Evolutionary conservation across 2,797 vertebrate species (phyloP).

Genomic region (Coilia nasus): DNA sequence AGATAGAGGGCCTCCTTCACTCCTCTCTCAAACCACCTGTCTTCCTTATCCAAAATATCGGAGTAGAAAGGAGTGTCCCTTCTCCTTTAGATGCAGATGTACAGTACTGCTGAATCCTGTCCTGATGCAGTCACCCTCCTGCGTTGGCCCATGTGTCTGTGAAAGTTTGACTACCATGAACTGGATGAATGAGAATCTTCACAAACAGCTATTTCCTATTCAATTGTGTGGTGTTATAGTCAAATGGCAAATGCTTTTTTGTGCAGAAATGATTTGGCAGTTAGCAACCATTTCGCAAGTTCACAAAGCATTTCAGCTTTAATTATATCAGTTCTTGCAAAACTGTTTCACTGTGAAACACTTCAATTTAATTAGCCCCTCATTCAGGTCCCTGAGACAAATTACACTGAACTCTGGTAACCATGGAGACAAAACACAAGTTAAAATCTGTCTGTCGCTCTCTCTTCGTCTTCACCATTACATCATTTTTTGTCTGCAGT

Average conservation of each 20-base stretch:
- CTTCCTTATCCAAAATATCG: no score
- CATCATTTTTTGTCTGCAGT: not conserved
- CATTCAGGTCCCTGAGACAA: not conserved
- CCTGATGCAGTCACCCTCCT: no score
- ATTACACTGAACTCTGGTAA: not conserved
- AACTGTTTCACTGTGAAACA: slow-evolving; percentile 4
- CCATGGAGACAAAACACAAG: slow-evolving; percentile 21
- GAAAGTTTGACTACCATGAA: no score
- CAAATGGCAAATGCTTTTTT: not conserved
- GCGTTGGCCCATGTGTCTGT: no score
- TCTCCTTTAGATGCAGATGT: no score
- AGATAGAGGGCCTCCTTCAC: no score
- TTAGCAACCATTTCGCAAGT: not conserved
- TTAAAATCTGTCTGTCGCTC: not conserved
- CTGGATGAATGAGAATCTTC: not conserved
- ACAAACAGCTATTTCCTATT: not conserved
- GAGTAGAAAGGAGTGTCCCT: no score
- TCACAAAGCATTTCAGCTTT: slow-evolving; percentile 24
- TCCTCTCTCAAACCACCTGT: no score
- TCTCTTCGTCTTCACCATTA: not conserved
- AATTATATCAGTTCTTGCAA: slow-evolving; percentile 8
- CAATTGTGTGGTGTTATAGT: not conserved
- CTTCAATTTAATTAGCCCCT: slow-evolving; percentile 3
- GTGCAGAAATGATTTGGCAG: not conserved
- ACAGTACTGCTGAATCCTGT: no score